These are phyloP conservation scores for Ctenopoma multispine DNA, from an alignment of 2,797 vertebrate genomes.

Conservation along the genomic window DNA sequence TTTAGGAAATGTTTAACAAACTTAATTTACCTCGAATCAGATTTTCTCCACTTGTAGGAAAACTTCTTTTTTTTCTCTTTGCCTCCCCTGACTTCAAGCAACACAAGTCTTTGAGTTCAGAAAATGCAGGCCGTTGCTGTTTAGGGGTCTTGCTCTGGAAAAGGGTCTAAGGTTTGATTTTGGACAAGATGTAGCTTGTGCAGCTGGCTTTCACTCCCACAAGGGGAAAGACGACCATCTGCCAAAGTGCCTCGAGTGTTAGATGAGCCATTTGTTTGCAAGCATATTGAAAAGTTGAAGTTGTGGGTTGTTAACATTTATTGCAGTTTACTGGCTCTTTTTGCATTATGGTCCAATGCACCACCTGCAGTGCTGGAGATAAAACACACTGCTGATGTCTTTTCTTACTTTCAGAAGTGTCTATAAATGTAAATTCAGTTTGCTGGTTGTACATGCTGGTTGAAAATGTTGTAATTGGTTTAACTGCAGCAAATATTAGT, in stretches of 20 bases:
- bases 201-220: constrained; percentile 74
- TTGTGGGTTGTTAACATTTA: constrained; percentile 75
- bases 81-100: constrained; percentile 50
- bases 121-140: no score
- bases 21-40: constrained; percentile 43
- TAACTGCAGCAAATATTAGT: constrained; percentile 70
- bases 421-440: constrained; percentile 40
- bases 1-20: constrained; percentile 57
- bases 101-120: no score
- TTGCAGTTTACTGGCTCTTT: constrained; percentile 68
- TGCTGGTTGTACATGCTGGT: constrained; percentile 28
- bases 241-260: constrained; percentile 69
- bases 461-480: constrained; percentile 52
- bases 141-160: constrained; percentile 58
- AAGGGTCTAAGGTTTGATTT: constrained; percentile 61
- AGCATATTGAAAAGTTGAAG: constrained; percentile 75
- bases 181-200: constrained; percentile 66
- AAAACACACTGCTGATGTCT: constrained; percentile 41
- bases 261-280: constrained; percentile 69
- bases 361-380: constrained; percentile 66
- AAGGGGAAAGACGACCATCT: constrained; percentile 49
- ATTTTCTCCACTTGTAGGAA: constrained; percentile 18
- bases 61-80: constrained; percentile 18
- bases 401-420: constrained; percentile 37
- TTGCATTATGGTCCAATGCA: constrained; percentile 56